Conservation (phyloP, 2,888 invertebrate genomes). For the Raillietiella orientalis region DNA sequence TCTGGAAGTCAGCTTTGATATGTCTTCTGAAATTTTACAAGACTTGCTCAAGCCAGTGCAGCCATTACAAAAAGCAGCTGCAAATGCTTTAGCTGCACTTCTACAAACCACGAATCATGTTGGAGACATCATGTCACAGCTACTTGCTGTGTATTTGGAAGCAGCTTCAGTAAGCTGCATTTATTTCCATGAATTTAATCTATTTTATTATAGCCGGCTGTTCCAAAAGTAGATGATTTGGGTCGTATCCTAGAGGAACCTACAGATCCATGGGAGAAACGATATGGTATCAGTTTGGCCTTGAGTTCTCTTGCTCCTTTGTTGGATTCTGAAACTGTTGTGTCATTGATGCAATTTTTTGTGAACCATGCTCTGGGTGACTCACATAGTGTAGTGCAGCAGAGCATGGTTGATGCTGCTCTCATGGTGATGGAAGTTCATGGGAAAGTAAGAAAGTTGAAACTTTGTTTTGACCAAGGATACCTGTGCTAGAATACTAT, state of each 20-base stretch:
- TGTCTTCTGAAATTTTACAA: no score
- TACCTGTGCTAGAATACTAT: slow-evolving; percentile 13
- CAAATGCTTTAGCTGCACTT: slow-evolving; percentile 37
- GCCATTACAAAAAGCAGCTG: slow-evolving; percentile 48
- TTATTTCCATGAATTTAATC: slow-evolving; percentile 1
- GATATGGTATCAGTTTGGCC: slow-evolving; percentile 59
- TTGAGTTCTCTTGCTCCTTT: slow-evolving; percentile 43
- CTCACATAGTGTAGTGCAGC: slow-evolving; percentile 33
- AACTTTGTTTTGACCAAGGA: not conserved
- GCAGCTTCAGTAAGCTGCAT: not conserved
- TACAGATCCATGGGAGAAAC: slow-evolving; percentile 61
- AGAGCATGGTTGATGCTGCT: slow-evolving; percentile 78
- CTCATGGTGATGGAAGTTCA: slow-evolving; percentile 63
- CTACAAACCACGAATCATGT: slow-evolving; percentile 19
- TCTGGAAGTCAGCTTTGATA: no score
- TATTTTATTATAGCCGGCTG: slow-evolving; percentile 25
- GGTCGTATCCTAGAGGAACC: slow-evolving; percentile 55
- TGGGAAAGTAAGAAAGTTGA: slow-evolving; percentile 39
- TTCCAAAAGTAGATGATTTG: slow-evolving; percentile 60
- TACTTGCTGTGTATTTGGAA: slow-evolving; percentile 29
- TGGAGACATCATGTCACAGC: slow-evolving; percentile 20
- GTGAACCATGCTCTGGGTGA: slow-evolving; percentile 62
- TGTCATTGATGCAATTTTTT: slow-evolving; percentile 25
- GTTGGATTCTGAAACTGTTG: slow-evolving; percentile 28
- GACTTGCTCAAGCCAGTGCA: slow-evolving; percentile 45